Base-by-base conservation (phyloP, 2,113 vertebrate genomes). In the Salvelinus alpinus region DNA sequence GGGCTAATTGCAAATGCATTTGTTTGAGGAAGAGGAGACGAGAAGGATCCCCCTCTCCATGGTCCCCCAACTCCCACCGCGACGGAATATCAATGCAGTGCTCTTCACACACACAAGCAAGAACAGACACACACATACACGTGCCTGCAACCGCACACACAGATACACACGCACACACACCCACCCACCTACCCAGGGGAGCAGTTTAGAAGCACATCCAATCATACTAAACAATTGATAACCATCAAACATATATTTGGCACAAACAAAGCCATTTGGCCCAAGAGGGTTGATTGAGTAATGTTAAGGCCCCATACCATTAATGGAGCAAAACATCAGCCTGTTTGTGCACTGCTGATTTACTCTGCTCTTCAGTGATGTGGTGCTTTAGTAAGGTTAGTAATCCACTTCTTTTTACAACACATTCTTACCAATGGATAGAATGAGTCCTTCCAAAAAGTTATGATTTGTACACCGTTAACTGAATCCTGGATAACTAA, bases 1-100 rank as follows among this genome's bases (percentile, higher is more conserved):
- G 90, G 90, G 90, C 92, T 94, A 92, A 94, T 94, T 92, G 91
- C 90, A 88, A 87, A 93, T 90, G 92, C 92, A 91, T 93, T 92
- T 94, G 92, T 93, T 94, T 94, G 92, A 94, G 86, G 88, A 92
- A 83, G 87, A 89, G 81, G 86, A 91, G 79, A 4, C 85, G 80
- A 69, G 57, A 76, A 82, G 80, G 74, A 74, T 81, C 13, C 13
- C 25, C 13, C 8, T n/a, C 14, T 64, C 82, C 48, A 73, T 11
- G 6, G 12, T 27, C 22, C 44, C 22, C 48, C 22, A 54, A 71
- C 48, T 54, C 48, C 18, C 60, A 34, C 66, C 8, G 16, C 27
- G 18, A 20, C 1, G 6, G 82, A 86, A 87, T 86, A 92, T 87
- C 80, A 88, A 89, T 86, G 78, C 77, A 8, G 75, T 64, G 47